Percentiles rank a stretch among this genome's conserved stretches.
These are phyloP conservation scores for Plotosus lineatus DNA, from an alignment of 2,113 vertebrate genomes.

Conservation along the genomic window DNA sequence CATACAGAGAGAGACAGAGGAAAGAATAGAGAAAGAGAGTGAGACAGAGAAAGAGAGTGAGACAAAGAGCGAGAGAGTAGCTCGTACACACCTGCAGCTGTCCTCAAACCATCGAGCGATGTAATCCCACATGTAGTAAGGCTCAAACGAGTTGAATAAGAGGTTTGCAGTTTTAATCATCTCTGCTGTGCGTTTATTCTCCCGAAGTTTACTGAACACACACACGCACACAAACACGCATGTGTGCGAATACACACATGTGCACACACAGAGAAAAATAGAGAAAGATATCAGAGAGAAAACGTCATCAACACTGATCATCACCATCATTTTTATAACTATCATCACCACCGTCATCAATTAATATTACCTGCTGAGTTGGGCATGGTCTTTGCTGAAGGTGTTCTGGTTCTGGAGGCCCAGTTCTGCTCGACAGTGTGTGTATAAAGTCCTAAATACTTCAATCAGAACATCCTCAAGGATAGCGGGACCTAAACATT, in stretches of 20 bases:
- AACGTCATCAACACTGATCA: too few species aligned
- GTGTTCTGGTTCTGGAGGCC: constrained; percentile 88
- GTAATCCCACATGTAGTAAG: constrained; percentile 99
- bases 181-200: constrained; percentile 98
- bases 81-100: constrained; percentile 86
- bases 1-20: background rate
- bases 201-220: constrained; percentile 85
- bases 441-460: constrained; percentile 91
- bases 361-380: constrained; percentile 98
- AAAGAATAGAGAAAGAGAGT: background rate
- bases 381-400: constrained; percentile 93
- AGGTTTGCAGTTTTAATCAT: constrained; percentile 99
- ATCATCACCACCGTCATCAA: too few species aligned
- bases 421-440: constrained; percentile 90
- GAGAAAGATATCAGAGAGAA: too few species aligned
- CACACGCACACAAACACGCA: background rate
- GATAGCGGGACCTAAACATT: constrained; percentile 87
- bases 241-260: too few species aligned
- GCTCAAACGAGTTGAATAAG: constrained; percentile 98
- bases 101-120: constrained; percentile 98
- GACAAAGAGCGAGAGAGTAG: too few species aligned
- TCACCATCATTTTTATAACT: too few species aligned
- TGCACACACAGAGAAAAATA: too few species aligned
- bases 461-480: constrained; percentile 96
- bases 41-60: background rate